Conservation (phyloP, 2,797 vertebrate genomes). For the Hozukius guyotensis region DNA sequence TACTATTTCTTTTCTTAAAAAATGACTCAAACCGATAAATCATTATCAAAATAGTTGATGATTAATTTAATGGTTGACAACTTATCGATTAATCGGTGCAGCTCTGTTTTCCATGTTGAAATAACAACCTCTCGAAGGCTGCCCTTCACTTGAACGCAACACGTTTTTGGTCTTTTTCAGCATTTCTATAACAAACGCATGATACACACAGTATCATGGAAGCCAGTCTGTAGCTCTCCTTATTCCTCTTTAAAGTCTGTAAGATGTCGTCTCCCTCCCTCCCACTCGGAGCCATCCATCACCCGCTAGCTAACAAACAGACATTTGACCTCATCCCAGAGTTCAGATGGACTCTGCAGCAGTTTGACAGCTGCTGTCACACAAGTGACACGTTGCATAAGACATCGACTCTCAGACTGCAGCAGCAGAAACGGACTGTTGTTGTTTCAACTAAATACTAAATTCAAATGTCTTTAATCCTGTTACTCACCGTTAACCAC, state of each 20-base stretch:
- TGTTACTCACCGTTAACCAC: too few relatives aligned
- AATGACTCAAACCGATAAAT: background rate
- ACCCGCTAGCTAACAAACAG: background rate
- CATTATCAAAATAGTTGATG: background rate
- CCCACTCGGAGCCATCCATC: background rate
- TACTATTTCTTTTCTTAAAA: too few relatives aligned
- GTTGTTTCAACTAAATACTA: background rate
- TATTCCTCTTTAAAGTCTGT: background rate
- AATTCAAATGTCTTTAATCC: too few relatives aligned
- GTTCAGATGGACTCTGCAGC: constrained; percentile 2
- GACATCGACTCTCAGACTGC: background rate
- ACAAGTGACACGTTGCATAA: background rate
- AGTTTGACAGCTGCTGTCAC: background rate
- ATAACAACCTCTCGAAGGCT: background rate
- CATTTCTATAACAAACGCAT: background rate
- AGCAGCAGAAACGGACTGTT: background rate
- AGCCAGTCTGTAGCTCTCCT: background rate
- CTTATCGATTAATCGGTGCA: background rate
- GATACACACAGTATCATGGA: background rate
- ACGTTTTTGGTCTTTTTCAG: background rate
- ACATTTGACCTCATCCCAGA: background rate
- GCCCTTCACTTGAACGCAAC: background rate
- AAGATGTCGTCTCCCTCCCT: background rate
- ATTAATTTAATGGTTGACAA: background rate
- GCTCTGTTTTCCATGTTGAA: background rate